Base-by-base conservation (phyloP, 2,888 invertebrate species). In the Nemurella pictetii region DNA sequence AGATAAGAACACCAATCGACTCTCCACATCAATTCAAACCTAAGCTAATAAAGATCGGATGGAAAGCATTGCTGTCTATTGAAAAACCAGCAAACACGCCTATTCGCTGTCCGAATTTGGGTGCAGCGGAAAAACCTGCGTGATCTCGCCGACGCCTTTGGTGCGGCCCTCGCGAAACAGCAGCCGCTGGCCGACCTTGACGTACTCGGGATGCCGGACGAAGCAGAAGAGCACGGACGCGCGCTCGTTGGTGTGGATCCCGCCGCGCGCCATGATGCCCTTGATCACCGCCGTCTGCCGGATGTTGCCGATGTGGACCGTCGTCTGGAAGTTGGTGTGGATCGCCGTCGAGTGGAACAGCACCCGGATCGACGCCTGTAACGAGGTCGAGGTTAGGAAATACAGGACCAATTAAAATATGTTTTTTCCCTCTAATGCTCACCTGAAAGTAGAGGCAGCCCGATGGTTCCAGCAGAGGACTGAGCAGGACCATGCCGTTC, bases 301-400 rank as follows among this genome's bases (percentile, higher is more conserved):
- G 7, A 99, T 96, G 88, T 97, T 98, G 0, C 98, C 99, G 83
- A 99, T 96, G 90, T 99, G 98, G 0, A 99, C 96, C 0, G 98
- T 98, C 27, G 97, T 96, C 90, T 97, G 96, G 90, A 96, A 97
- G 32, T 97, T 97, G 3, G 94, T 94, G 87, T 93, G 94, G 86
- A 97, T 96, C 29, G 95, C 94, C 0, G 95, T 96, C 0, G 96
- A 94, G 89, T 98, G 98, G 86, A 95, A 95, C n/a, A 99, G 92
- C 0, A 99, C 95, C 73, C 95, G 95, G 0, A 99, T 95, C 82
- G 95, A 95, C 0, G 99, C 99, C 94, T 97, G 92, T 87, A 93
- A 80, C 5, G 20, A 26, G 30, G 55, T 2, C 25, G 36, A 36
- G 7, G 36, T 36, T 36, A 36, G 15, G 7, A 9, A 36, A 36